phyloP scores from a whole-genome alignment of 2,888 invertebrate genomes.

The Dynastes hyllus region DNA sequence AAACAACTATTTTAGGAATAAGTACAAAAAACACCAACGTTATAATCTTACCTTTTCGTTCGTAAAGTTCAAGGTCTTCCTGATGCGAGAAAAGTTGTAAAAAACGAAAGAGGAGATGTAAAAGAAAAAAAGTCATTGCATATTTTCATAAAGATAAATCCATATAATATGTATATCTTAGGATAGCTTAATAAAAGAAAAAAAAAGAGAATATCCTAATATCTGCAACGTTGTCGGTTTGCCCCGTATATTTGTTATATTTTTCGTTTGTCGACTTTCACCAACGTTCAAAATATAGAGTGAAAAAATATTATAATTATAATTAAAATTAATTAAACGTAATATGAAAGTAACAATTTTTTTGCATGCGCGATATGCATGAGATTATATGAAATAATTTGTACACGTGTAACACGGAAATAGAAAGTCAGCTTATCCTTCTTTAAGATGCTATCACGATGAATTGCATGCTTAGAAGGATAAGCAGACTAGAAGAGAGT shows the following conservation, averaged over 20 bases:
- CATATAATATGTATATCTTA: slow-evolving; percentile 59
- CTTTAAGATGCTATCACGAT: slow-evolving; percentile 12
- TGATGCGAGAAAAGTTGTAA: neutral
- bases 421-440: neutral
- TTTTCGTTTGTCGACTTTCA: neutral
- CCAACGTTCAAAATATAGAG: slow-evolving; percentile 18
- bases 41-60: slow-evolving; percentile 30
- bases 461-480: slow-evolving; percentile 18
- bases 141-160: slow-evolving; percentile 62
- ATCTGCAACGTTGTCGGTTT: slow-evolving; percentile 64
- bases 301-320: neutral
- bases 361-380: neutral
- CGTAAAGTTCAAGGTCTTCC: slow-evolving; percentile 39
- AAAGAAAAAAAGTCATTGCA: slow-evolving; percentile 63
- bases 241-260: slow-evolving; percentile 53
- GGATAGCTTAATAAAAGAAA: slow-evolving; percentile 58
- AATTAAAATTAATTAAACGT: too few species aligned
- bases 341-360: neutral
- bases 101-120: neutral
- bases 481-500: slow-evolving; percentile 36
- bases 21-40: slow-evolving; percentile 52
- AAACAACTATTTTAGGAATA: slow-evolving; percentile 15
- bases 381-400: neutral
- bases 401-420: neutral
- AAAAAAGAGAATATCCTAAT: slow-evolving; percentile 60